Evolutionary conservation across 2,888 invertebrate species (phyloP).

Genomic region (Tethea ocularis): DNA sequence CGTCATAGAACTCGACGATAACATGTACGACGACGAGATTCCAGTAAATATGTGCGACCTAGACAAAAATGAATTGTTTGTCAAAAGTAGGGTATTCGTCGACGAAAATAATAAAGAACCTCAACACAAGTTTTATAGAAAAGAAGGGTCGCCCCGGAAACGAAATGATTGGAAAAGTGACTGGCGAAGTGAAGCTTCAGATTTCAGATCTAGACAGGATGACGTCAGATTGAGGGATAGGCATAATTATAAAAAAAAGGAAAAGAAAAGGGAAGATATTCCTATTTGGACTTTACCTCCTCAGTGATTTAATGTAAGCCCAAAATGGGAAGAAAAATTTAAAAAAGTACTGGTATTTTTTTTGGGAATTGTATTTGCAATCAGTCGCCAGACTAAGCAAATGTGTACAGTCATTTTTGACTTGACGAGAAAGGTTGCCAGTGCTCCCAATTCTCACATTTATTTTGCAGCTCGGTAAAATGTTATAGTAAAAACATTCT

Average conservation of each 20-base stretch:
- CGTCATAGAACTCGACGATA: conserved; percentile 57
- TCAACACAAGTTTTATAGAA: conserved; percentile 33
- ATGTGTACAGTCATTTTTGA: too few species aligned
- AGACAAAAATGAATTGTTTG: conserved; percentile 66
- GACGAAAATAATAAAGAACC: conserved; percentile 58
- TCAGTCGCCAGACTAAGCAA: too few species aligned
- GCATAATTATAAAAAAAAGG: conserved; percentile 67
- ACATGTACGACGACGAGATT: conserved; percentile 45
- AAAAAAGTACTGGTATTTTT: too few species aligned
- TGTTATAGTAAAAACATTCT: neutral
- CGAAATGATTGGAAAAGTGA: conserved; percentile 63
- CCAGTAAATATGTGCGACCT: conserved; percentile 51
- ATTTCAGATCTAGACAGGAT: conserved; percentile 57
- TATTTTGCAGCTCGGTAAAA: too few species aligned
- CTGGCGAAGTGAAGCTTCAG: conserved; percentile 16
- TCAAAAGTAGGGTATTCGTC: conserved; percentile 66
- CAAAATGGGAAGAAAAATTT: conserved; percentile 25
- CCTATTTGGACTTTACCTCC: conserved; percentile 73
- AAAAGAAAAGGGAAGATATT: conserved; percentile 68
- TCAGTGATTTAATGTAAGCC: conserved; percentile 52
- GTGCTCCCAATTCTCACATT: too few species aligned
- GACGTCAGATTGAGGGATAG: conserved; percentile 72
- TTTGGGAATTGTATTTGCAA: too few species aligned
- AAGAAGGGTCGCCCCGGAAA: conserved; percentile 56
- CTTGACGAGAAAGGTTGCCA: too few species aligned